These are phyloP conservation scores for Phymorhynchus buccinoides DNA, from an alignment of 1,140 invertebrate species.

Conservation along the genomic window DNA sequence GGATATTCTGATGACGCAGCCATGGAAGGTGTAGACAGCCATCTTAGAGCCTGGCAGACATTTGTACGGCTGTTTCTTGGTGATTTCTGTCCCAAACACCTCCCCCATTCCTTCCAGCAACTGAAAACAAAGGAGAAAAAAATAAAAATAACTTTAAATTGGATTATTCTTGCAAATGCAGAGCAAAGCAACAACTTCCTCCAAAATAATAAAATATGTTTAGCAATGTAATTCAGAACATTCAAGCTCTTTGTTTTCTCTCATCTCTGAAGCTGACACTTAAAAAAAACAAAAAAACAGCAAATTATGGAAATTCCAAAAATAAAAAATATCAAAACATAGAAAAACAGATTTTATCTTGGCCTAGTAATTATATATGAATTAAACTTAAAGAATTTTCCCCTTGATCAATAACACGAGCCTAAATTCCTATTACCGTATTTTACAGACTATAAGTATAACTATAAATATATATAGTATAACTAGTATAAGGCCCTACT, in stretches of 20 bases:
- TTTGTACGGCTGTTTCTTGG: constrained; percentile 92
- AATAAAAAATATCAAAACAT: neutral
- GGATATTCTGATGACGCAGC: constrained; percentile 82
- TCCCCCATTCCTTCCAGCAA: constrained; percentile 91
- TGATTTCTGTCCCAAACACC: constrained; percentile 96
- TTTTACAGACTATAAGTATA: no score
- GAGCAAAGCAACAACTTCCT: neutral
- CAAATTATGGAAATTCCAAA: neutral
- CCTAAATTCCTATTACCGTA: no score
- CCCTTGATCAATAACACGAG: no score
- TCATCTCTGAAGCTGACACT: no score
- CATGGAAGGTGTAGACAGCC: constrained; percentile 97
- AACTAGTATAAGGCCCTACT: no score
- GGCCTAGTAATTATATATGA: no score
- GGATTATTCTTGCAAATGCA: neutral
- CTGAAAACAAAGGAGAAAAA: constrained; percentile 73
- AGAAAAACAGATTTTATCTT: neutral
- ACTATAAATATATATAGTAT: no score
- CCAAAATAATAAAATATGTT: no score
- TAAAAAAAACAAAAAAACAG: constrained; percentile 7
- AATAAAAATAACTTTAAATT: neutral
- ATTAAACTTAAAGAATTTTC: no score
- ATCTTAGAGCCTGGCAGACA: constrained; percentile 93
- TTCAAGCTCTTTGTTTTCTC: no score
- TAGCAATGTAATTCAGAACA: neutral